Percentiles rank a stretch among this genome's conserved stretches.
Evolutionary conservation across 23 tunicate species (phyloP).

Genomic region (Halocynthia roretzi): DNA sequence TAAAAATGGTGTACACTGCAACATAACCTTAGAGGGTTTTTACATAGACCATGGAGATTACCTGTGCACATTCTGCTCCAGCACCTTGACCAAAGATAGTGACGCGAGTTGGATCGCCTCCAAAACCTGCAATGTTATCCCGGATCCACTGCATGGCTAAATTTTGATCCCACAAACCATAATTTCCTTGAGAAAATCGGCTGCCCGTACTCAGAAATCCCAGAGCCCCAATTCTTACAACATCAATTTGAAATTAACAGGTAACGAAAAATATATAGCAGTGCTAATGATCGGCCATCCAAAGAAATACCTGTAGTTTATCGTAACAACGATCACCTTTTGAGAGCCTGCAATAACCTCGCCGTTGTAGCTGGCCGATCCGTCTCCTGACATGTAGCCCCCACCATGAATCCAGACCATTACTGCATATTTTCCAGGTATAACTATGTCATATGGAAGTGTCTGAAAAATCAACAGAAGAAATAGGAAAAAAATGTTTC

Average conservation of each 20-base stretch:
- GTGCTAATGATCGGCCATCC: background rate
- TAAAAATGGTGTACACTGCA: too few relatives aligned
- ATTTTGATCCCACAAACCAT: slow-evolving; percentile 54
- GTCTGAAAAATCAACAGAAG: slow-evolving; percentile 8
- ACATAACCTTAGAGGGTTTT: too few relatives aligned
- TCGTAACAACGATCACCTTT: slow-evolving; percentile 36
- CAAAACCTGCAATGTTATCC: slow-evolving; percentile 41
- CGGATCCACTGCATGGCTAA: slow-evolving; percentile 45
- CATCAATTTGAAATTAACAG: background rate
- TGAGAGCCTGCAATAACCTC: slow-evolving; percentile 22
- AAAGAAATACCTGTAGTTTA: slow-evolving; percentile 37
- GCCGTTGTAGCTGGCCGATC: slow-evolving; percentile 15
- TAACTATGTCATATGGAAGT: slow-evolving; percentile 26
- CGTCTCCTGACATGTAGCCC: slow-evolving; percentile 33
- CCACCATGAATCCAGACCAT: slow-evolving; percentile 59
- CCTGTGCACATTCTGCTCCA: slow-evolving; percentile 46
- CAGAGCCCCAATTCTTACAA: slow-evolving; percentile 29
- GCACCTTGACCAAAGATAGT: slow-evolving; percentile 55
- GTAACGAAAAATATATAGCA: background rate
- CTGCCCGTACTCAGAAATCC: slow-evolving; percentile 41
- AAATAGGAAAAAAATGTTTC: background rate
- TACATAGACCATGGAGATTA: background rate
- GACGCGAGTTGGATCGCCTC: slow-evolving; percentile 38
- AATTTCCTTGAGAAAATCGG: slow-evolving; percentile 33
- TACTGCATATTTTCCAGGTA: slow-evolving; percentile 40